Conservation (phyloP, 2,888 invertebrate species). For the Hylaea fasciaria region DNA sequence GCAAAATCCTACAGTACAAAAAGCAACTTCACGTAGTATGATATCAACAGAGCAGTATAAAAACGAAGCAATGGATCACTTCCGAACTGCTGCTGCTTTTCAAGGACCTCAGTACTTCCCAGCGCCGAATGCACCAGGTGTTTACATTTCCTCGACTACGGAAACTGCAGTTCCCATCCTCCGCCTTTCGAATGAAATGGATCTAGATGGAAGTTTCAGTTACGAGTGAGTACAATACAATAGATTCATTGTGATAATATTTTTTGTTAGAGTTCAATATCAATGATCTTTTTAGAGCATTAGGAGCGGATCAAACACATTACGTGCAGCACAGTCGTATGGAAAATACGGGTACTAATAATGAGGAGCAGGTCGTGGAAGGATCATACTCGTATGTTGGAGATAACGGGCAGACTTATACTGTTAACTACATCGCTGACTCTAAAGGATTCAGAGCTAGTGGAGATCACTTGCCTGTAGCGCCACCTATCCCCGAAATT, state of each 20-base stretch:
- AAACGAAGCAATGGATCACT: conserved; percentile 64
- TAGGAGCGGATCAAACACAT: conserved; percentile 83
- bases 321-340: conserved; percentile 84
- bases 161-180: conserved; percentile 82
- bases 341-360: conserved; percentile 83
- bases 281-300: conserved; percentile 58
- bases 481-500: conserved; percentile 90
- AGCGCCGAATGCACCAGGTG: conserved; percentile 64
- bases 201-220: conserved; percentile 83
- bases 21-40: conserved; percentile 63
- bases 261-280: neutral
- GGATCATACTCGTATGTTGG: conserved; percentile 87
- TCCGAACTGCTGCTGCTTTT: conserved; percentile 61
- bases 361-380: conserved; percentile 85
- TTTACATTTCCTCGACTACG: conserved; percentile 72
- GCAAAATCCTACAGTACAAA: conserved; percentile 47
- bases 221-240: conserved; percentile 75
- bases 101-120: conserved; percentile 62
- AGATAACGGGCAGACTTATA: conserved; percentile 86
- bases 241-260: no score
- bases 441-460: conserved; percentile 91
- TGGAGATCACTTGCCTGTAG: conserved; percentile 91
- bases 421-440: conserved; percentile 89
- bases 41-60: conserved; percentile 65
- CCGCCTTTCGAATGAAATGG: conserved; percentile 83